phyloP scores from a whole-genome alignment of 2,797 vertebrate species.

The Tinamus major region DNA sequence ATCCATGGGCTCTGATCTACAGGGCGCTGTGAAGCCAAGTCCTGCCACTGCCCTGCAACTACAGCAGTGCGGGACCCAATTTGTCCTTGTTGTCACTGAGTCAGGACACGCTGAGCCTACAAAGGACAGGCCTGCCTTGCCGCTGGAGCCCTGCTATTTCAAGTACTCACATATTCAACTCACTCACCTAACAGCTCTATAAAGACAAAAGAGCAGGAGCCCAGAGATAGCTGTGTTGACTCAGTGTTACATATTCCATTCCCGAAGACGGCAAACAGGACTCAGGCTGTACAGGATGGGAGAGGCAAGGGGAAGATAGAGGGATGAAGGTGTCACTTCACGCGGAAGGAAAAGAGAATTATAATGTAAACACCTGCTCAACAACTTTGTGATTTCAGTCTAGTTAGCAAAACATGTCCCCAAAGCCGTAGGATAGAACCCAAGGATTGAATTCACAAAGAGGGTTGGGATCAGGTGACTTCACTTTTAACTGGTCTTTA shows the following conservation, averaged over 20 bases:
- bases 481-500: background rate
- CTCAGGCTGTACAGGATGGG: background rate
- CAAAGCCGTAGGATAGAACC: background rate
- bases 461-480: background rate
- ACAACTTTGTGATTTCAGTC: background rate
- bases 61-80: rapidly evolving
- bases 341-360: background rate
- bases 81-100: background rate
- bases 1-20: background rate
- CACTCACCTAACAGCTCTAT: background rate
- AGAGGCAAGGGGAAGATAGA: background rate
- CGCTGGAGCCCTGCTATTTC: background rate
- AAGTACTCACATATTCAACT: too few relatives aligned
- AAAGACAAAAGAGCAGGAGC: background rate
- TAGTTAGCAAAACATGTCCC: background rate
- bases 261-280: background rate
- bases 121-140: background rate
- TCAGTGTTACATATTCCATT: background rate
- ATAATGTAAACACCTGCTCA: background rate
- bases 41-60: background rate
- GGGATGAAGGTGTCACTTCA: background rate
- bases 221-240: background rate
- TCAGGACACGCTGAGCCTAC: rapidly evolving
- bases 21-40: rapidly evolving
- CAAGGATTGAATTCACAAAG: background rate